Base-by-base conservation (phyloP, 2,888 invertebrate genomes). In the Epistrophella euchroma region DNA sequence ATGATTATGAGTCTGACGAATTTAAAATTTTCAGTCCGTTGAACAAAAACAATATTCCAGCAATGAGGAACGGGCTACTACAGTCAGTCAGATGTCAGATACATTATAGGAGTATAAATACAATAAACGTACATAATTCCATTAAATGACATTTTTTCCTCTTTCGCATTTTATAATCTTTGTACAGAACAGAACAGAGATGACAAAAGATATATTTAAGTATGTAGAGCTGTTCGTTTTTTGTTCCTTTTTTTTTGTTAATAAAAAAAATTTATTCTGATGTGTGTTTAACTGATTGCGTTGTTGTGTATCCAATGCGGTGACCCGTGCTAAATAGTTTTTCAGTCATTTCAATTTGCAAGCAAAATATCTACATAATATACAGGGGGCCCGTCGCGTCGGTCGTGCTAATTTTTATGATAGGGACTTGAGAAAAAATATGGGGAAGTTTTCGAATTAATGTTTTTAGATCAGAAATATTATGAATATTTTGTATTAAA, bases 61-160 rank as follows among this genome's bases (percentile, higher is more conserved):
- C 28, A 45, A 37, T 37, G 22, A 6, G 25, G 28, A 62, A 28
- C 17, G 25, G 7, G 22, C 37, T 4, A 28, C 19, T 32, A 62
- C 55, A 56, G 17, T 37, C 40, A 50, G 25, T 32, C 45, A 64
- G 37, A 60, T 40, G 58, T 17, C 72, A 68, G 28, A 45, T 47
- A 52, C 7, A 35, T n/a, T n/a, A n/a, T 17, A 52, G n/a, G 56
- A 62, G 25, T 43, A 25, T 43, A 62, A 43, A 47, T 55, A 73
- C 77, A 83, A 77, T 77, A 28, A 83, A 83, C 74, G 78, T n/a
- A n/a, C 13, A 4, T 83, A 83, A 83, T 83, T 78, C 83, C 56
- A 83, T 83, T 83, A 83, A 83, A 78, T 78, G 74, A 78, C 78
- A 83, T 83, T 77, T 78, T 71, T 52, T 40, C 58, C 74, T 74